Conservation (phyloP, 2,888 invertebrate species). For the Drosophila nigricruria region DNA sequence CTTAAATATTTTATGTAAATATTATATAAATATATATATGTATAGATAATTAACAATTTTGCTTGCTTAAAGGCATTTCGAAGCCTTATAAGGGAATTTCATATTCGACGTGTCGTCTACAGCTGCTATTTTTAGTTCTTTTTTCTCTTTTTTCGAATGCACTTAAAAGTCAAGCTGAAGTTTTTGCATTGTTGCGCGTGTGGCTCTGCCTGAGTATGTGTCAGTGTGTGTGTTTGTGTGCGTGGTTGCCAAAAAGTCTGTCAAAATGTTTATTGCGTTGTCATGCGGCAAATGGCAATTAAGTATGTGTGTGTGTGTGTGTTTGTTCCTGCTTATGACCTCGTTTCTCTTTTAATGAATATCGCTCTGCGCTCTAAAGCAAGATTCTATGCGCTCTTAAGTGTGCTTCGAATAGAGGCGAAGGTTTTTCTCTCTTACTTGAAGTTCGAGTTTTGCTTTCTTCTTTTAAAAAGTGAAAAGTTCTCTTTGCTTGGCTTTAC, state of each 20-base stretch:
- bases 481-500: background rate
- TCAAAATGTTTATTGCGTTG: slow-evolving; percentile 45
- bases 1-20: background rate
- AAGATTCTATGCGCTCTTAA: background rate
- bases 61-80: background rate
- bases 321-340: background rate
- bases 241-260: slow-evolving; percentile 36
- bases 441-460: no score
- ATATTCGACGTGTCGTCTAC: background rate
- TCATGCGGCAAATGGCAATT: slow-evolving; percentile 42
- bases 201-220: slow-evolving; percentile 21
- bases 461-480: no score
- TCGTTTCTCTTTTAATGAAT: background rate
- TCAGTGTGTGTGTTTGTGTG: slow-evolving; percentile 5
- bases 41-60: background rate
- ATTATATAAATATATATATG: background rate
- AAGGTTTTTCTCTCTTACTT: background rate
- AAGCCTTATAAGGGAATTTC: background rate
- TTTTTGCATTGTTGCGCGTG: slow-evolving; percentile 40
- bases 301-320: slow-evolving; percentile 3
- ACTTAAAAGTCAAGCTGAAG: slow-evolving; percentile 55
- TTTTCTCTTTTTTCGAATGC: slow-evolving; percentile 24
- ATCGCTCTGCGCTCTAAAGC: background rate
- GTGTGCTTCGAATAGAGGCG: background rate
- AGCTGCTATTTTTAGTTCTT: background rate